Percentiles rank a stretch among this genome's conserved stretches.
Conservation (phyloP, 2,888 invertebrate species). For the Rambutsinella grinnellia region DNA sequence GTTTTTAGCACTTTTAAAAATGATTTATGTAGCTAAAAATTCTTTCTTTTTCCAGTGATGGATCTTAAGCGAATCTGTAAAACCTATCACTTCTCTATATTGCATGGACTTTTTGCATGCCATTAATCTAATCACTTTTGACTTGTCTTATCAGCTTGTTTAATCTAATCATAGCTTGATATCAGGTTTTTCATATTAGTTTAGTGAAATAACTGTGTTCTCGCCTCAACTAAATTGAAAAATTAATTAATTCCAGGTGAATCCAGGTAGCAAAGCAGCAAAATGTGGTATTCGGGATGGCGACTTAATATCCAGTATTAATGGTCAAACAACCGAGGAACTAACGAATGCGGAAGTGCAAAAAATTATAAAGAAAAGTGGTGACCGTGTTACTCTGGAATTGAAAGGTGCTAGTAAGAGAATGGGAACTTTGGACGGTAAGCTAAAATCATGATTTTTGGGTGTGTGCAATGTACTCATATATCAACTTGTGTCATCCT, state of each 20-base stretch:
- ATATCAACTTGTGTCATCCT: not conserved
- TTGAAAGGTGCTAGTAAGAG: conserved; percentile 56
- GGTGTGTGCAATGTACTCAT: not conserved
- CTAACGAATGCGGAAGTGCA: conserved; percentile 69
- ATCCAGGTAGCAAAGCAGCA: conserved; percentile 88
- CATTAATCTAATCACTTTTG: too few species aligned
- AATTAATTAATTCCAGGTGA: conserved; percentile 84
- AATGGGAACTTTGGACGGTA: conserved; percentile 58
- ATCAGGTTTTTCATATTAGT: too few species aligned
- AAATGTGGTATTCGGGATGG: conserved; percentile 84
- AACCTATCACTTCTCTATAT: too few species aligned
- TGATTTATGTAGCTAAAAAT: too few species aligned
- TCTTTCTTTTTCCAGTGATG: too few species aligned
- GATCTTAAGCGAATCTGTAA: too few species aligned
- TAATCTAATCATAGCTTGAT: too few species aligned
- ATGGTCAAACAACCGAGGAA: conserved; percentile 78
- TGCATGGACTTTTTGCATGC: too few species aligned
- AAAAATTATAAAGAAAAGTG: conserved; percentile 61
- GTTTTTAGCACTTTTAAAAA: too few species aligned
- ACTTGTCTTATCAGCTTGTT: too few species aligned
- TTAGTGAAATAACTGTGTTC: too few species aligned
- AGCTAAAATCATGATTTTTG: not conserved
- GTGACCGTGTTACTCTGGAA: conserved; percentile 59
- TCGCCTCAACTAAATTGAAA: too few species aligned
- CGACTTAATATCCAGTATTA: conserved; percentile 84